phyloP scores from a whole-genome alignment of 2,797 vertebrate species.

The Scolopax rusticola region DNA sequence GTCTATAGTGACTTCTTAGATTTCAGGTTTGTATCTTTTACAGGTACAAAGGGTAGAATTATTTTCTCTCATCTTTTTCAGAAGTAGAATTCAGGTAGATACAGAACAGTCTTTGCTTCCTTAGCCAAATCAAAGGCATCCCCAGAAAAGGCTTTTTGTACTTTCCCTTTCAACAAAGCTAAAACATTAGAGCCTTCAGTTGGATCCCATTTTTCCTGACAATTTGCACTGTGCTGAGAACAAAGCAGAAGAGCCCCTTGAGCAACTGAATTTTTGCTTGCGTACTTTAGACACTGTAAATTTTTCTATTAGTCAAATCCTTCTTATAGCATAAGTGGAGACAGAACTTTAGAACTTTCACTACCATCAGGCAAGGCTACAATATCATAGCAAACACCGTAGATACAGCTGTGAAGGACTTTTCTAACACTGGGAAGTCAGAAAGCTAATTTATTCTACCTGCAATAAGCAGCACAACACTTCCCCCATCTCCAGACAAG shows the following conservation, averaged over 20 bases:
- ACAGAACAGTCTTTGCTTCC: slow-evolving; percentile 20
- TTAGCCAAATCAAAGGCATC: slow-evolving; percentile 42
- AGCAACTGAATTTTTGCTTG: slow-evolving; percentile 16
- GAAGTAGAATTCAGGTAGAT: slow-evolving; percentile 22
- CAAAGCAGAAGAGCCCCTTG: slow-evolving; percentile 28
- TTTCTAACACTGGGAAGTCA: neutral
- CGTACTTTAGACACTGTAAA: neutral
- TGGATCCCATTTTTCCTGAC: neutral
- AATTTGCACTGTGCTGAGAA: slow-evolving; percentile 12
- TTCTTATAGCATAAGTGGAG: neutral
- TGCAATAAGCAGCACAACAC: neutral
- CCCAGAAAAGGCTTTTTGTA: slow-evolving; percentile 10
- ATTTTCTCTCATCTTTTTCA: slow-evolving; percentile 40
- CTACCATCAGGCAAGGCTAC: neutral
- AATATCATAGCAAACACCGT: neutral
- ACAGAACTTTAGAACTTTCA: neutral
- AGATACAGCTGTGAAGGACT: neutral
- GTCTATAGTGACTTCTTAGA: neutral
- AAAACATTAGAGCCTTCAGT: slow-evolving; percentile 19
- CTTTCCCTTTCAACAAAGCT: slow-evolving; percentile 19
- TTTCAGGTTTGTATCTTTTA: slow-evolving; percentile 25
- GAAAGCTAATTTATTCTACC: neutral
- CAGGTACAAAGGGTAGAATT: slow-evolving; percentile 16
- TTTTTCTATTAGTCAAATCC: neutral
- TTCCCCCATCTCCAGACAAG: neutral